Conservation (phyloP, 1,140 invertebrate genomes). For the Drosophila littoralis region DNA sequence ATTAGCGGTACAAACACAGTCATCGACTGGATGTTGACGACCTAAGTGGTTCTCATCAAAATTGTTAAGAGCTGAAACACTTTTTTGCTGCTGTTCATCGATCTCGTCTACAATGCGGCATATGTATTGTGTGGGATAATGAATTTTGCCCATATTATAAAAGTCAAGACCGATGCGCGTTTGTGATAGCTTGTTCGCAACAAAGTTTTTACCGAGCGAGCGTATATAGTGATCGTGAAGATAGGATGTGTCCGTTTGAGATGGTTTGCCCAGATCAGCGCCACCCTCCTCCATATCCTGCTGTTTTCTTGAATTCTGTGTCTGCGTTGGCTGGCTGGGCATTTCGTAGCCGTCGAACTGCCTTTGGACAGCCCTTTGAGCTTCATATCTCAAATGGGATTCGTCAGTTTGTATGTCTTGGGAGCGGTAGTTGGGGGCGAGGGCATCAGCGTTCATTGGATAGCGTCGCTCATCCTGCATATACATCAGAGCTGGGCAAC, state of each 20-base stretch:
- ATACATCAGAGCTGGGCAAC: constrained; percentile 69
- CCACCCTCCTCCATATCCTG: neutral
- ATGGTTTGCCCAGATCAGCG: constrained; percentile 19
- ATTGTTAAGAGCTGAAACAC: no score
- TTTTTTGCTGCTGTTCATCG: neutral
- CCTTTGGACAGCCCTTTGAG: neutral
- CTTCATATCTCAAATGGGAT: constrained; percentile 49
- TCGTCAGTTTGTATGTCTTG: constrained; percentile 48
- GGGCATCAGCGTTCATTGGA: neutral
- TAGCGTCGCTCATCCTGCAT: constrained; percentile 57
- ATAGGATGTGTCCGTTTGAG: constrained; percentile 53
- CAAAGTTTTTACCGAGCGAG: neutral
- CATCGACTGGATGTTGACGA: no score
- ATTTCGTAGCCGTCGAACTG: neutral
- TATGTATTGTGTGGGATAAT: constrained; percentile 33
- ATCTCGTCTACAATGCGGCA: neutral
- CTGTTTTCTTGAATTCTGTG: neutral
- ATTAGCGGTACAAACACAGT: neutral
- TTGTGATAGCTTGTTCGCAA: constrained; percentile 10
- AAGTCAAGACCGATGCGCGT: neutral
- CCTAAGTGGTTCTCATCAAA: neutral
- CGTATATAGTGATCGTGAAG: constrained; percentile 24
- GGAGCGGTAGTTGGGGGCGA: neutral
- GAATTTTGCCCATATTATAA: constrained; percentile 10
- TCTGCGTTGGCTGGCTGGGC: neutral